Conservation (phyloP, 2,797 vertebrate species). For the Streptopelia turtur region DNA sequence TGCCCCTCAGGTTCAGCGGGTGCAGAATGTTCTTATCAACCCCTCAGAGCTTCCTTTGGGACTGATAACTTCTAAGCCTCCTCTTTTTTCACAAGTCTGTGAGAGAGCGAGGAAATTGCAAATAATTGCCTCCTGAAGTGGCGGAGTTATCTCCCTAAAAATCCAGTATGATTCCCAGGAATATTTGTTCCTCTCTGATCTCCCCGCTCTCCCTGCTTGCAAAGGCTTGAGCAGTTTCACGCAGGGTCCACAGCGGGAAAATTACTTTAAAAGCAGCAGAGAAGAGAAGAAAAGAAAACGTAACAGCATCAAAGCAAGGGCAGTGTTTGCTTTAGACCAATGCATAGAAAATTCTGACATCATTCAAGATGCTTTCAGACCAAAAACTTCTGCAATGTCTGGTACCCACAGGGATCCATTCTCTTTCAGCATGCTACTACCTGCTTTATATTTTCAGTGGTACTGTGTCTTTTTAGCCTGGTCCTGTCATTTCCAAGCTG, state of each 20-base stretch:
- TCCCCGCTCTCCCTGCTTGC: background rate
- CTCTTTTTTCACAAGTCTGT: background rate
- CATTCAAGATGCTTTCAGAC: background rate
- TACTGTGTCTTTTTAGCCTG: background rate
- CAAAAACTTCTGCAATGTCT: background rate
- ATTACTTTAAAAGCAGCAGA: constrained; percentile 47
- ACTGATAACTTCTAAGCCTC: constrained; percentile 28
- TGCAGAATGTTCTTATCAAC: constrained; percentile 16
- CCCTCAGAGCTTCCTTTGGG: background rate
- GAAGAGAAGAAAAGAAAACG: background rate
- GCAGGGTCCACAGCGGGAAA: background rate
- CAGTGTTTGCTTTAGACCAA: background rate
- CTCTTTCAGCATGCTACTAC: background rate
- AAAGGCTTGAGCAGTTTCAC: background rate
- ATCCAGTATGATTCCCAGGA: constrained; percentile 33
- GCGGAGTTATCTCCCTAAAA: constrained; percentile 52
- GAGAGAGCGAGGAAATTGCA: constrained; percentile 1
- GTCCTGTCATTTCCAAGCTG: background rate
- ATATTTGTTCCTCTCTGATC: constrained; percentile 16
- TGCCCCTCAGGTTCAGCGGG: constrained; percentile 17
- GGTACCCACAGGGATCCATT: background rate
- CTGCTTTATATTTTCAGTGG: background rate
- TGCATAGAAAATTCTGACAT: background rate
- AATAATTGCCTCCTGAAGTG: constrained; percentile 42
- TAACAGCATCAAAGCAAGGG: background rate